phyloP scores from a whole-genome alignment of 2,888 invertebrate species.

The Melanostoma mellinum region DNA sequence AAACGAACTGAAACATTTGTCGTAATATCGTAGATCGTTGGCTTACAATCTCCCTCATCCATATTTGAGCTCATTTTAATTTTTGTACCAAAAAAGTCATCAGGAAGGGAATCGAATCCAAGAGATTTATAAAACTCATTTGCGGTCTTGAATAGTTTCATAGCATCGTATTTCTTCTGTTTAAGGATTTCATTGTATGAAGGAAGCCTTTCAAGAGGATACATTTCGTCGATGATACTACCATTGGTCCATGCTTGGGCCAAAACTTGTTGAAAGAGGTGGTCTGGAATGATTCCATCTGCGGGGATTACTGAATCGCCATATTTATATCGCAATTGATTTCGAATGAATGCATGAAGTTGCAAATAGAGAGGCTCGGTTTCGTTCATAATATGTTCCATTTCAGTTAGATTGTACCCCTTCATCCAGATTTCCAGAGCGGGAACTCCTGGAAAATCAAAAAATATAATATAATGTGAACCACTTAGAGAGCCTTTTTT shows the following conservation, averaged over 20 bases:
- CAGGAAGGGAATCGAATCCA: conserved; percentile 22
- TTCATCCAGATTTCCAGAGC: neutral
- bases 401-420: conserved; percentile 81
- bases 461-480: no score
- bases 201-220: neutral
- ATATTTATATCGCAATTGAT: conserved; percentile 86
- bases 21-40: conserved; percentile 15
- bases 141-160: neutral
- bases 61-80: neutral
- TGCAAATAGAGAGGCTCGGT: conserved; percentile 89
- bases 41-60: conserved; percentile 29
- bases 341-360: conserved; percentile 89
- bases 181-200: neutral
- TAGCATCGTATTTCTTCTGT: neutral
- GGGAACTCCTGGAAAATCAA: neutral
- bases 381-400: conserved; percentile 86
- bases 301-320: conserved; percentile 85
- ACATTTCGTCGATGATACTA: conserved; percentile 4
- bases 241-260: conserved; percentile 39
- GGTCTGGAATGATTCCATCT: conserved; percentile 87
- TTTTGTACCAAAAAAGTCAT: neutral
- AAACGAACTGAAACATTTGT: conserved; percentile 35
- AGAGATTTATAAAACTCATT: conserved; percentile 32
- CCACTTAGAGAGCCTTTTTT: no score
- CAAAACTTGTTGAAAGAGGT: conserved; percentile 84